Base-by-base conservation (phyloP, 2,888 invertebrate genomes). In the Bedellia somnulentella region DNA sequence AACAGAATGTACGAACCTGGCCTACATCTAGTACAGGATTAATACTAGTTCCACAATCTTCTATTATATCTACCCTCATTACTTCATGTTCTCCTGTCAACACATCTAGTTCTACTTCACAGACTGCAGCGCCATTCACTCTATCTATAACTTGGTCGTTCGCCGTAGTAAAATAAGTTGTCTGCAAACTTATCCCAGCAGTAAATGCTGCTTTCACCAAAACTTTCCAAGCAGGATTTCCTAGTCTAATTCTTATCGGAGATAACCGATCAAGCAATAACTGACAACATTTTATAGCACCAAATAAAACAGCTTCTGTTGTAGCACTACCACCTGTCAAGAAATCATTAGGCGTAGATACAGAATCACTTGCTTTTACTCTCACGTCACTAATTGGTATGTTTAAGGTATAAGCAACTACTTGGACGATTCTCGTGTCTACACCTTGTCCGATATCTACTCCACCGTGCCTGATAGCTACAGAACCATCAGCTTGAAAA, bases 391-490 rank as follows among this genome's bases (percentile, higher is more conserved):
- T 78, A 23, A 88, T 38, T 3, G 83, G 70, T 32, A 89, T 81
- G 2, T 82, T 83, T 1, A 89, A 60, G 2, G 79, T 79, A 44
- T 83, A 79, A 0, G 88, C 87, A 3, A 62, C 56, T 2, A 83
- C 80, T 67, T 87, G 86, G 3, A 80, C 79, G 1, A 82, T 79
- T 80, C 82, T 67, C 2, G 88, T 89, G 39, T 89, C 66, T 27
- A 89, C 78, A 6, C 92, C 92, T 66, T 93, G 93, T 0, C 93
- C 93, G 47, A 85, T 81, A 68, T 89, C 88, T 15, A 86, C 67
- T 2, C 86, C 88, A 9, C 85, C 85, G 41, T 89, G 88, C 2
- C 80, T 63, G 5, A 92, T 63, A 1, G 82, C 76, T 1, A 93
- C 86, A 1, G 83, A 80, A 1, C 83, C 89, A 50, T 89, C 87